Base-by-base conservation (phyloP, 1,140 invertebrate genomes). In the Drosophila nebulosa region DNA sequence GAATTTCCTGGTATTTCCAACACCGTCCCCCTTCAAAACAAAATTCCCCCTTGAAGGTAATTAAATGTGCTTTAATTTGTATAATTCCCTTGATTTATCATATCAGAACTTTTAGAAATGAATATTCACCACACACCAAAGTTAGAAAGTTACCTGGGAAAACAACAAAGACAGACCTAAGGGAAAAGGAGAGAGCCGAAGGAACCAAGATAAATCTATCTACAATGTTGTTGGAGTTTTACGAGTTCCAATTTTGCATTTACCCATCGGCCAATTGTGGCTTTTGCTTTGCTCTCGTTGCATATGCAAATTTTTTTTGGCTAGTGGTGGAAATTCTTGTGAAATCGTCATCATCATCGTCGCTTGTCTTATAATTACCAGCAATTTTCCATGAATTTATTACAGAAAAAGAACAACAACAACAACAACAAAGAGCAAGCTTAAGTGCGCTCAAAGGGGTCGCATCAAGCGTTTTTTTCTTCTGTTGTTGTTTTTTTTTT, bases 361-460 rank as follows among this genome's bases (percentile, higher is more conserved):
- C 75, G 78, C 70, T 77, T 70, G 73, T 78, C 60, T 61, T 72
- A 74, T 88, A 89, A 88, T 88, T 88, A 89, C 66, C 63, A 51
- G 69, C 83, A 88, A 88, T 88, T 88, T 88, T 83, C 84, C 79
- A 74, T 88, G 83, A 89, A 88, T 89, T 88, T 88, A 86, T 86
- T 88, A 83, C 57, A 66, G 56, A 74, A 18, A n/a, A 16, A n/a
- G n/a, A n/a, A n/a, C n/a, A n/a, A n/a, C n/a, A n/a, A n/a, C n/a
- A 32, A 73, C 70, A 68, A 75, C 30, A 32, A n/a, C 30, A 32
- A 62, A 69, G 76, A 63, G 59, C 42, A 14, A 65, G 72, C 76
- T 70, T 79, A 77, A 85, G 81, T 63, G 80, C 78, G 77, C 73
- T 42, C 76, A 60, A 70, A 62, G 63, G 69, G 4, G 42, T 60